phyloP scores from a whole-genome alignment of 1,140 invertebrate species.

The Copidosoma floridanum region DNA sequence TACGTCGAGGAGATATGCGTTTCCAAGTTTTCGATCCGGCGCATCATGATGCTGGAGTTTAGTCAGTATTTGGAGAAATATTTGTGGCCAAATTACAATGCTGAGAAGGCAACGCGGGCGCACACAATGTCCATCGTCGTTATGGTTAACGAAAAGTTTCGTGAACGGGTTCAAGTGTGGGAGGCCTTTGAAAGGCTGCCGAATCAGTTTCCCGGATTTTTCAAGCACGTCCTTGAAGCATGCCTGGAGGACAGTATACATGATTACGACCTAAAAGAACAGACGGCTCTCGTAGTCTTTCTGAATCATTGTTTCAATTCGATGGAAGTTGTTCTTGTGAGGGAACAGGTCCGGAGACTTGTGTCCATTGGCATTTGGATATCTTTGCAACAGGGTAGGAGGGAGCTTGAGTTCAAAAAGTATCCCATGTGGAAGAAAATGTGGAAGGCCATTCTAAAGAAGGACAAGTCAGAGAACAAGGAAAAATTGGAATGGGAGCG shows the following conservation, averaged over 20 bases:
- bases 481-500: conserved; percentile 83
- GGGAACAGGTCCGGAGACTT: conserved; percentile 88
- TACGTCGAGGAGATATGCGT: conserved; percentile 78
- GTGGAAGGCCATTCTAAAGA: conserved; percentile 87
- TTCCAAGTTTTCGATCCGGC: conserved; percentile 77
- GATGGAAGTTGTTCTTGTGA: conserved; percentile 90
- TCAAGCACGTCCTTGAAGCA: conserved; percentile 77
- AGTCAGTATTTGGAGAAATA: conserved; percentile 97
- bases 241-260: conserved; percentile 63
- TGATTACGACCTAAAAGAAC: conserved; percentile 69
- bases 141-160: conserved; percentile 98
- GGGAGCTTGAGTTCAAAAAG: conserved; percentile 82
- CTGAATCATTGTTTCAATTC: conserved; percentile 96
- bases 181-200: conserved; percentile 80
- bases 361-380: conserved; percentile 94
- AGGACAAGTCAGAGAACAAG: conserved; percentile 72
- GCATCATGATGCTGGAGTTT: conserved; percentile 95
- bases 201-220: conserved; percentile 83
- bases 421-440: conserved; percentile 90
- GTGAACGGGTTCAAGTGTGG: conserved; percentile 96
- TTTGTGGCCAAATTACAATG: conserved; percentile 92
- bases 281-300: conserved; percentile 86
- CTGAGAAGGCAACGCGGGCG: conserved; percentile 66
- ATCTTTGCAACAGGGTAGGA: conserved; percentile 80
- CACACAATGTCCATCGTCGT: conserved; percentile 94